Evolutionary conservation across 2,888 invertebrate genomes (phyloP), one percentile per base, ranked within the genome.

Genomic region (Aspidiotus rigidus): DNA sequence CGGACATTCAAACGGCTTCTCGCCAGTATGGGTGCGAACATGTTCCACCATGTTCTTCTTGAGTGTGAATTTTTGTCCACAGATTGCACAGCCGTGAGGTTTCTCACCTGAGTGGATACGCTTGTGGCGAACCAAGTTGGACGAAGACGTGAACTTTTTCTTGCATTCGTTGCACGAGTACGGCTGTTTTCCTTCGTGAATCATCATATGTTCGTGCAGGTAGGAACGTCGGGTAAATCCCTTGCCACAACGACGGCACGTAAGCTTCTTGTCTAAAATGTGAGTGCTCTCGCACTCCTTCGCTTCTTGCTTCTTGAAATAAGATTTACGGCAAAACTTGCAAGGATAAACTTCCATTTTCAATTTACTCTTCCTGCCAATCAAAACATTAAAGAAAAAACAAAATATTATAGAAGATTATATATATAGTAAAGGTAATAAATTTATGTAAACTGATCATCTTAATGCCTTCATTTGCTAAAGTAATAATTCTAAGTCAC

Each of bases 21-120:
- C 67, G 11, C 67, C 67, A n/a, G 67, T 67, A 53, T 67, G 67
- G 0, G 49, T 60, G 13, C 67, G 44, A 11, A 39, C 16, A 59
- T 67, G 67, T 10, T 67, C 67, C 11, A 53, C 53, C 10, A 67
- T 13, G 39, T 67, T 67, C n/a, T 67, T 67, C 60, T 67, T 67
- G 11, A 67, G 53, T 1, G 49, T 67, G 53, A 67, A 67, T 1
- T 10, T 15, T 9, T 15, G 16, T 9, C 60, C 17, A 17, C 67
- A 67, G 8, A 57, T 42, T 40, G 44, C 60, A 13, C 67, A 67
- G 0, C 15, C 6, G 53, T 60, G 60, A 59, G 59, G 67, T 41
- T 67, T 67, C 53, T 67, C 67, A n/a, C 67, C 67, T 2, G 67
- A 59, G 49, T 67, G 67, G 6, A 67, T 67, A 10, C 67, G 57